Percentiles rank a stretch among this genome's conserved stretches.
Evolutionary conservation across 37 sponge, comb jelly and placozoan species (phyloP).

Genomic region (Agelas oroides): DNA sequence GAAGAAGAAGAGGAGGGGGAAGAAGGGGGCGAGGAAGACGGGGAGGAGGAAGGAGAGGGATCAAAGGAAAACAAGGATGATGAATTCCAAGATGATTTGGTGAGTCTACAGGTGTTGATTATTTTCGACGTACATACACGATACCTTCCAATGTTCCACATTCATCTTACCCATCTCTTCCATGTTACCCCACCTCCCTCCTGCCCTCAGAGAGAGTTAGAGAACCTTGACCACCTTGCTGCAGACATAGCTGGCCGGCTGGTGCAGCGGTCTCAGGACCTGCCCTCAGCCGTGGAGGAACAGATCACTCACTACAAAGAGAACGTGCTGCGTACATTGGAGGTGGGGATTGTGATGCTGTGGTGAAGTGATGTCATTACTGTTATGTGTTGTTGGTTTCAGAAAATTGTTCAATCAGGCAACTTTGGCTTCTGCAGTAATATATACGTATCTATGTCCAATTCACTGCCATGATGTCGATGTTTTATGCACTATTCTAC

Average conservation of each 20-base stretch:
- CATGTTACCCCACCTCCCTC: too few relatives aligned
- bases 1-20: slow-evolving; percentile 67
- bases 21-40: slow-evolving; percentile 17
- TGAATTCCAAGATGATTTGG: slow-evolving; percentile 57
- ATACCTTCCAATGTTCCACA: too few relatives aligned
- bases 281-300: slow-evolving; percentile 18
- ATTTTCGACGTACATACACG: too few relatives aligned
- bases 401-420: too few relatives aligned
- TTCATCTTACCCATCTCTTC: too few relatives aligned
- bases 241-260: slow-evolving; percentile 51
- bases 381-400: too few relatives aligned
- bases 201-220: slow-evolving; percentile 24
- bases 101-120: background rate
- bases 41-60: slow-evolving; percentile 7
- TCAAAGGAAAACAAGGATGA: background rate
- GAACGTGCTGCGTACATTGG: slow-evolving; percentile 34
- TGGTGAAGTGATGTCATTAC: too few relatives aligned
- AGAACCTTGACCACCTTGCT: slow-evolving; percentile 18
- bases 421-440: too few relatives aligned
- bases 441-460: too few relatives aligned
- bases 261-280: slow-evolving; percentile 69
- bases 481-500: too few relatives aligned
- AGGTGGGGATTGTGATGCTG: slow-evolving; percentile 24
- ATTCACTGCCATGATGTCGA: too few relatives aligned
- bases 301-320: slow-evolving; percentile 54